Evolutionary conservation across 2,113 vertebrate species (phyloP), one percentile per base, ranked within the genome.

Genomic region (Megaceryle maxima): DNA sequence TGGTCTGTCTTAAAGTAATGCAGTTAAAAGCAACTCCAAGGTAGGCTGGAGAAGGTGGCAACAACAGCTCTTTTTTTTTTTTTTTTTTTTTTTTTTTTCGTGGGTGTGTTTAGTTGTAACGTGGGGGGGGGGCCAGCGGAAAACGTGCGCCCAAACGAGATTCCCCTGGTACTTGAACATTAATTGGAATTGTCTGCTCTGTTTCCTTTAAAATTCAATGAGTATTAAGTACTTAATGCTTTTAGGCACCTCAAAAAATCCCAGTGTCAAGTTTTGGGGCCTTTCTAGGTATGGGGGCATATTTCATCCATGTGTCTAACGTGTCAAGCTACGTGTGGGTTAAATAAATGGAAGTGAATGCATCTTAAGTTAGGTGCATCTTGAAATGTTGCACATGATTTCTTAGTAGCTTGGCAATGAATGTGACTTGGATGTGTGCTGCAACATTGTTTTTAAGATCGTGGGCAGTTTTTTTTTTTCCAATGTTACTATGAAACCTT

Each of bases 401-500:
- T 96, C 44, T 64, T 57, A 50, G 63, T 92, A 90, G 79, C 31
- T 85, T 4, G 3, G 35, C 33, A 68, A 12, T 29, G 37, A 92
- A 93, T 88, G 48, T 94, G 81, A 94, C 74, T 95, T 87, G 18
- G 44, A 0, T 53, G 50, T 87, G 51, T 56, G 93, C 28, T 63
- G 39, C 85, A 96, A 72, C 24, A 41, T 89, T 70, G 31, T 51
- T 97, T 97, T 96, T 94, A 94, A 93, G 59, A 95, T 80, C 43
- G 67, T 2, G 37, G 53, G 74, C 97, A 96, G 93, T 94, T 87
- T 9, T 90, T 96, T 96, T 89, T 88, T 97, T 97, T 66, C 57
- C 41, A 53, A 12, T 78, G 84, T 75, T 97, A 59, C 86, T 95
- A 44, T 87, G 93, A 96, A 97, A 96, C 76, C 60, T 88, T 92